Evolutionary conservation across 2,888 invertebrate species (phyloP).

Genomic region (Macrosiphum euphorbiae): DNA sequence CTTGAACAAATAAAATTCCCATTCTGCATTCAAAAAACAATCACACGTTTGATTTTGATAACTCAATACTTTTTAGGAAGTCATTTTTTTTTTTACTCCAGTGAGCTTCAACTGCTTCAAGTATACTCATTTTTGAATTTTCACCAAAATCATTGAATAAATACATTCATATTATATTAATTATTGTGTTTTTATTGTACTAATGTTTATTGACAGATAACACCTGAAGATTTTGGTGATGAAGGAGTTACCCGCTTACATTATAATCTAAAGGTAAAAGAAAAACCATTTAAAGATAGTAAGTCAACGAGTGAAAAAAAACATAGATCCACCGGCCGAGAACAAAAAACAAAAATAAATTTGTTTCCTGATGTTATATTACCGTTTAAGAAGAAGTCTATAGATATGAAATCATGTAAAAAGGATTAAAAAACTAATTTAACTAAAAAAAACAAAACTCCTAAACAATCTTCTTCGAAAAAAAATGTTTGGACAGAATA

Average conservation of each 20-base stretch:
- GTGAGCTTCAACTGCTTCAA: background rate
- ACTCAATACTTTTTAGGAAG: too few relatives aligned
- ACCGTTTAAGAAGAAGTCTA: conserved; percentile 45
- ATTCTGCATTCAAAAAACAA: too few relatives aligned
- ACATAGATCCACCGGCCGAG: conserved; percentile 34
- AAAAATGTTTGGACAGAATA: conserved; percentile 53
- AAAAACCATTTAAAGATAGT: conserved; percentile 44
- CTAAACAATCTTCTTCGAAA: conserved; percentile 34
- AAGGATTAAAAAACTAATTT: conserved; percentile 2
- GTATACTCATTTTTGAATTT: background rate
- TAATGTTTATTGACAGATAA: conserved; percentile 37
- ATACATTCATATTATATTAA: too few relatives aligned
- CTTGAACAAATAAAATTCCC: too few relatives aligned
- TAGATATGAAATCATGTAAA: conserved; percentile 4
- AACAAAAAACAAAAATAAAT: conserved; percentile 21
- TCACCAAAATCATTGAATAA: background rate
- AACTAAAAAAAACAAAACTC: background rate
- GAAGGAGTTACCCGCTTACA: conserved; percentile 42
- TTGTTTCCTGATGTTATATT: conserved; percentile 48
- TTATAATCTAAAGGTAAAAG: conserved; percentile 57
- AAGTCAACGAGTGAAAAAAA: conserved; percentile 51
- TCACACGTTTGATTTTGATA: too few relatives aligned
- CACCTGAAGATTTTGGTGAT: conserved; percentile 19
- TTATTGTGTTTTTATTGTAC: too few relatives aligned
- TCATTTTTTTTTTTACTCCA: too few relatives aligned